Base-by-base conservation (phyloP, 2,888 invertebrate genomes). In the Anagyrus pseudococci region DNA sequence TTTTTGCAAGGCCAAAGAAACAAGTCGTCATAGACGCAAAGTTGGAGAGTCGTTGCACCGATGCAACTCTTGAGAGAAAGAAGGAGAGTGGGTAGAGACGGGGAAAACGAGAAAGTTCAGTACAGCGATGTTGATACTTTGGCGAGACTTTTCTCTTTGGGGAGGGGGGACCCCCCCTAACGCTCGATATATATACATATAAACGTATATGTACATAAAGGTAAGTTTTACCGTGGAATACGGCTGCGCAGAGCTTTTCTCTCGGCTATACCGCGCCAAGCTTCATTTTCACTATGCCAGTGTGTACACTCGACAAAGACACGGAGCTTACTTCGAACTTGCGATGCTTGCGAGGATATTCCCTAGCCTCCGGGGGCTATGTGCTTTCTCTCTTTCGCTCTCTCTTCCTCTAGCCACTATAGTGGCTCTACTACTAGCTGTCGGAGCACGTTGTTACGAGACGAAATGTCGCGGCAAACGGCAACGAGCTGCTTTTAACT, bases 331-430 rank as follows among this genome's bases (percentile, higher is more conserved):
- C 49, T 50, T 54, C 26, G 48, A 50, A 33, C 40, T 47, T n/a
- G n/a, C n/a, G n/a, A n/a, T 57, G 52, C 52, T 57, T 52, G 53
- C 53, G 54, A 52, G 48, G 60, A 64, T 64, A 57, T 64, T 57
- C 46, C 52, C 50, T 47, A 52, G 59, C 55, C 58, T 20, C 33
- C 25, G 17, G 43, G 55, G 52, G 59, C 59, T 17, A 63, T 41
- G 25, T 37, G n/a, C n/a, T n/a, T n/a, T n/a, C n/a, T n/a, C n/a
- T n/a, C n/a, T n/a, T n/a, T n/a, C n/a, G n/a, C n/a, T n/a, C n/a
- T n/a, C n/a, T n/a, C n/a, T n/a, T n/a, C n/a, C n/a, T n/a, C n/a
- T n/a, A n/a, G n/a, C n/a, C n/a, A n/a, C n/a, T n/a, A n/a, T n/a
- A n/a, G n/a, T n/a, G n/a, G n/a, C n/a, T n/a, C n/a, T n/a, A n/a